Evolutionary conservation across 2,888 invertebrate genomes (phyloP), one percentile per base, ranked within the genome.

Genomic region (Callyntrura guangdongensis): DNA sequence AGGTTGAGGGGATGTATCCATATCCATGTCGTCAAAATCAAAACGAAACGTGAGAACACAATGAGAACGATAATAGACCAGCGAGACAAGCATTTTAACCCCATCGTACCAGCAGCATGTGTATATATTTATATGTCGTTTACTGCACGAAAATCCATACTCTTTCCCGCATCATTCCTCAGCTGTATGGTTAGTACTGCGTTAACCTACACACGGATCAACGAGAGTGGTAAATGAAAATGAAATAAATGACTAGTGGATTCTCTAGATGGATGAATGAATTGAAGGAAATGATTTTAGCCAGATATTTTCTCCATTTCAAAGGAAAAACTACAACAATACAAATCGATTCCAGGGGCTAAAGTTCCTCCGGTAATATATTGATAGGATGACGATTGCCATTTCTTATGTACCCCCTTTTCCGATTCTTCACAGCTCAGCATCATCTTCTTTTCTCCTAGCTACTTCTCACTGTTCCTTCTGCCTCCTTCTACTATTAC

Each of bases 321-420:
- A 69, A 64, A 83, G 59, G 72, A 59, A 88, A 53, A 79, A 17
- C 53, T 89, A 79, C 85, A 85, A 89, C 89, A 89, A 89, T 89
- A 89, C 89, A 89, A 89, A 85, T 89, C 89, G 89, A 85, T 89
- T 89, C 56, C 47, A 22, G 64, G 74, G 56, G 89, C 77, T 77
- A 79, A 89, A 85, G 67, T 89, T 89, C 79, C 64, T 89, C 45
- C 20, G n/a, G 77, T 84, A 77, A 79, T 89, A 64, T 77, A 89
- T 85, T 88, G 82, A 88, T 74, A 74, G 89, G 79, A 85, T 89
- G 89, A 89, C 89, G 85, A 89, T 89, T 89, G 79, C 85, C 84
- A 83, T 89, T 83, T 67, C 67, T 84, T 69, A 47, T 36, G 25
- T 49, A 17, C 22, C 45, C 77, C 47, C n/a, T 64, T 86, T 74